Evolutionary conservation across 2,113 vertebrate species (phyloP).

Genomic region (Drymodes brunneopygia): DNA sequence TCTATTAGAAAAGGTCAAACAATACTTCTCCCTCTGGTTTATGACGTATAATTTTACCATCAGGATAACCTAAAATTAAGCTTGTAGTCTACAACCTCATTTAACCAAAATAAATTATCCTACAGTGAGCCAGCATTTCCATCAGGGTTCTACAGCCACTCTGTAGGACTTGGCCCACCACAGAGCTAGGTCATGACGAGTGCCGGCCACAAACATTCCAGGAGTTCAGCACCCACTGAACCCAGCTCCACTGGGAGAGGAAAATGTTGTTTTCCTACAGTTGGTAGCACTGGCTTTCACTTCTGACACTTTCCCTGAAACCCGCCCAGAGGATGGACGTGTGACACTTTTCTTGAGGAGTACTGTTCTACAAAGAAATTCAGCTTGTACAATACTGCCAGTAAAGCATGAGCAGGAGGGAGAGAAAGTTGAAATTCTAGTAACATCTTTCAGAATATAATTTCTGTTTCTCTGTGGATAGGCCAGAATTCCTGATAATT

Average conservation of each 20-base stretch:
- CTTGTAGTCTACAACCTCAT: not conserved
- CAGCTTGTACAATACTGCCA: not conserved
- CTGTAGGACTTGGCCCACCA: not conserved
- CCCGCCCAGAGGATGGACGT: not conserved
- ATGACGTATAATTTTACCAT: not conserved
- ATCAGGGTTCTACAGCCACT: not conserved
- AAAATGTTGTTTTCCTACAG: not conserved
- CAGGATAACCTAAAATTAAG: slow-evolving; percentile 15
- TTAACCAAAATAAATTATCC: slow-evolving; percentile 13
- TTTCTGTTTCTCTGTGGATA: not conserved
- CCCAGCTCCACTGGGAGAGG: not conserved
- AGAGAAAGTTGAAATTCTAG: not conserved
- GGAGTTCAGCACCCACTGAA: not conserved
- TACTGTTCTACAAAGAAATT: not conserved
- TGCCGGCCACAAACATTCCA: not conserved
- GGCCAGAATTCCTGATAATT: not conserved
- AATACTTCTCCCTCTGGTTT: not conserved
- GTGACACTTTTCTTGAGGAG: not conserved
- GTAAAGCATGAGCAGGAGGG: not conserved
- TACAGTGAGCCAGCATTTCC: not conserved
- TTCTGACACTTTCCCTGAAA: not conserved
- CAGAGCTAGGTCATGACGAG: not conserved
- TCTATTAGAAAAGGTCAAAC: not conserved
- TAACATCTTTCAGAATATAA: not conserved
- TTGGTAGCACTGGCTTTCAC: not conserved